Evolutionary conservation across 2,888 invertebrate species (phyloP).

Genomic region (Tolmerus cingulatus): DNA sequence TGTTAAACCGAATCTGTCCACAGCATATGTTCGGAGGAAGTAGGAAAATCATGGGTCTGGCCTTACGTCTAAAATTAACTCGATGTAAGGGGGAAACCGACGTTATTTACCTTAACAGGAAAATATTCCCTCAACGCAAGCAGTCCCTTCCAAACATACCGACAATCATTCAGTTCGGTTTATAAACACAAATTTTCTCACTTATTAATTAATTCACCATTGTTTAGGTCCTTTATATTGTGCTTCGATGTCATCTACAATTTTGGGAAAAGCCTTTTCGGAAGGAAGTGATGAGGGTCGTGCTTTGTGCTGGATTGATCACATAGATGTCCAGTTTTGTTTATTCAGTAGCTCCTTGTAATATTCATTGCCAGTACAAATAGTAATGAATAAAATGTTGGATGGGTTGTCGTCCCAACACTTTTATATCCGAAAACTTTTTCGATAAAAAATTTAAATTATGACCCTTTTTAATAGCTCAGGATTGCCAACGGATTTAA

Average conservation of each 20-base stretch:
- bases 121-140: background rate
- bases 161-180: background rate
- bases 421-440: background rate
- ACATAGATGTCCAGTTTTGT: background rate
- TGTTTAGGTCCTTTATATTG: background rate
- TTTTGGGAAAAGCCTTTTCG: background rate
- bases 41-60: background rate
- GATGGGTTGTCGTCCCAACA: background rate
- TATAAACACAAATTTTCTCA: conserved; percentile 7
- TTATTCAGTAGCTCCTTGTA: background rate
- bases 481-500: background rate
- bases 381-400: background rate
- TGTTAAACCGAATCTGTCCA: background rate
- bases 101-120: background rate
- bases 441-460: background rate
- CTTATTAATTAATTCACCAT: conserved; percentile 7
- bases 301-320: background rate
- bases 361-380: background rate
- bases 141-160: background rate
- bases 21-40: background rate
- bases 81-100: background rate
- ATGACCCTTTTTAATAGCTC: background rate
- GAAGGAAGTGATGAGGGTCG: background rate
- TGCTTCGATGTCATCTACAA: background rate
- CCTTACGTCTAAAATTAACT: background rate